Base-by-base conservation (phyloP, 2,888 invertebrate genomes). In the Apocheima hispidaria region DNA sequence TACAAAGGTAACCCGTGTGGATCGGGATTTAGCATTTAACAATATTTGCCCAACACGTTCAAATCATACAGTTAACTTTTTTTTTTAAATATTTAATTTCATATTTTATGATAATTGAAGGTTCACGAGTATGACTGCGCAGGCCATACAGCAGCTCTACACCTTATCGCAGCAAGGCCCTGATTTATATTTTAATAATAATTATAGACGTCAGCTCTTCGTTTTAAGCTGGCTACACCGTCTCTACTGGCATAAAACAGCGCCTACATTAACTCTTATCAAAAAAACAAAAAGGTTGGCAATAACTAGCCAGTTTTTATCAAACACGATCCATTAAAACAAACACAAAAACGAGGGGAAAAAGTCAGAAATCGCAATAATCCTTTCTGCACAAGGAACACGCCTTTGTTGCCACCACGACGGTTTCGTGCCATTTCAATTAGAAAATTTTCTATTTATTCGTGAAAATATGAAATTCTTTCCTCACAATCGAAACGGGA, bases 401-500 rank as follows among this genome's bases (percentile, higher is more conserved):
- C 18, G 49, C 66, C 60, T 67, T 68, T 69, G 67, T 67, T 60
- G 50, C 57, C 65, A 66, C 63, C 63, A 65, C 69, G 73, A 70
- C 68, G 72, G 68, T 70, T 71, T 71, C 70, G 68, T 73, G 69
- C 73, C 72, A 75, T 81, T 80, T 78, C 77, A 81, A 80, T 77
- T 78, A 79, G 73, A 76, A 77, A 73, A 52, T 66, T 59, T 69
- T 68, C 63, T 73, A 75, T 75, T 78, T 75, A 70, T 73, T 83
- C 74, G 70, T 75, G 77, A 82, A 82, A 87, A 88, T 84, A 86
- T 86, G 80, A 87, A 85, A 85, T 87, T 86, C 78, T 85, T 87
- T 83, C 73, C 74, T 83, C 79, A 86, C 84, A 88, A 88, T 88
- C 86, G 88, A 88, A 89, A 83, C 80, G 83, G 86, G 89, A 90